Base-by-base conservation (phyloP, 2,113 vertebrate species). In the Symphodus melops region DNA sequence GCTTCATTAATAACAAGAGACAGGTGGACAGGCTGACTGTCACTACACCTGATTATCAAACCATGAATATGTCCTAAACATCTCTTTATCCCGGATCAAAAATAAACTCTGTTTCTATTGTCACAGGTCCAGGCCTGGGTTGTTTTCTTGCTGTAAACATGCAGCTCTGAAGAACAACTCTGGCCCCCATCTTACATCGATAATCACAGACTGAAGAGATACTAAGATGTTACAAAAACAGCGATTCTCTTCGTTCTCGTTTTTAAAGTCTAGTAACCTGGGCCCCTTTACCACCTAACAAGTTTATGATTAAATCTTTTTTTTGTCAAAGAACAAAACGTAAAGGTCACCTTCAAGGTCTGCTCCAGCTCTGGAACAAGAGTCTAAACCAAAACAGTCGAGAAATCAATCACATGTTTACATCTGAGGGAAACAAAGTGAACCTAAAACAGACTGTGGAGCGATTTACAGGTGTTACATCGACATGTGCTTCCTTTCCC, bases 331-430 rank as follows among this genome's bases (percentile, higher is more conserved):
- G 9, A 42, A 21, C 10, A 55, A 13, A 39, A 44, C 0, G 25
- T 11, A 9, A 56, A 61, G 1, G 39, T 49, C 59, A 60, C 54
- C 8, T 62, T 46, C 53, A 41, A 41, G 5, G 9, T n/a, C 23
- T 48, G 21, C 9, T 57, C 2, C 3, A n/a, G 1, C 54, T 33
- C 36, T 16, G 9, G 5, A 44, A 4, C 48, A 28, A 7, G 7
- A 10, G 33, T 64, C 14, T 25, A 71, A 75, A 62, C 44, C 54
- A 68, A 71, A 3, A 74, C 17, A 68, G 17, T 23, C 9, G 78
- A 75, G 3, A 46, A 72, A 78, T 44, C 36, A 72, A 36, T 72
- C 23, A 36, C 19, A 87, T 89, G 86, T 77, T 87, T 87, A 89
- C 81, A 72, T 72, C 71, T 66, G n/a, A n/a, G n/a, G 51, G 48